These are phyloP conservation scores for Pollicipes pollicipes DNA, from an alignment of 1,140 invertebrate genomes.

Conservation along the genomic window DNA sequence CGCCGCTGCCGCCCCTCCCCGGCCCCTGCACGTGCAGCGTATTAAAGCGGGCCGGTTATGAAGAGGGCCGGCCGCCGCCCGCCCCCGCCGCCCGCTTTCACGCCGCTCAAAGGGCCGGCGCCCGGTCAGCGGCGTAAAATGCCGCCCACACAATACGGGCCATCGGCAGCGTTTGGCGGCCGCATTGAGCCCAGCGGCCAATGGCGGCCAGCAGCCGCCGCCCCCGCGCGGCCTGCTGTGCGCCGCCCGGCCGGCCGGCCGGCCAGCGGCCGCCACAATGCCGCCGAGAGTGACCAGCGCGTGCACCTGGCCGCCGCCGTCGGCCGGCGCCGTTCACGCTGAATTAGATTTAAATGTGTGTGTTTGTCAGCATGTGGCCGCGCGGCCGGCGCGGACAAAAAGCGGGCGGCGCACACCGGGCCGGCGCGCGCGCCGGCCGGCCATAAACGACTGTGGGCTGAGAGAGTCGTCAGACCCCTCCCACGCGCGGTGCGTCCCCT, in stretches of 20 bases:
- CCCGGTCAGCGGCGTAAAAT: background rate
- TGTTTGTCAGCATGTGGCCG: constrained; percentile 1
- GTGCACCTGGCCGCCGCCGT: too few species aligned
- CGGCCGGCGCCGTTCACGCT: background rate
- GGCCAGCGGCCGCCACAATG: background rate
- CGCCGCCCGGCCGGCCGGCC: too few species aligned
- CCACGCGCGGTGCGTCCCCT: too few species aligned
- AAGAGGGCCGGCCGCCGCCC: background rate
- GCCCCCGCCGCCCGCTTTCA: background rate
- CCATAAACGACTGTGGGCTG: too few species aligned
- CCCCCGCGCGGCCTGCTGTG: too few species aligned
- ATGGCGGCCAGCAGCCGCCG: too few species aligned
- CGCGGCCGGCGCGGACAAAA: background rate
- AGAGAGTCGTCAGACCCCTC: too few species aligned
- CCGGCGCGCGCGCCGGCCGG: too few species aligned
- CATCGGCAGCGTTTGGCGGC: background rate
- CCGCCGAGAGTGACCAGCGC: too few species aligned
- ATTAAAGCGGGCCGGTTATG: background rate
- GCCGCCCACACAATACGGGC: background rate
- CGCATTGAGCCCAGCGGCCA: background rate
- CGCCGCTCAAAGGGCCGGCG: background rate
- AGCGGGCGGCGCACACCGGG: too few species aligned
- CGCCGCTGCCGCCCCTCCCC: too few species aligned
- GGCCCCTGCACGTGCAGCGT: background rate
- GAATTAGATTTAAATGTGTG: constrained; percentile 1